phyloP scores from a whole-genome alignment of 2,113 vertebrate species.

The Echinops telfairi region DNA sequence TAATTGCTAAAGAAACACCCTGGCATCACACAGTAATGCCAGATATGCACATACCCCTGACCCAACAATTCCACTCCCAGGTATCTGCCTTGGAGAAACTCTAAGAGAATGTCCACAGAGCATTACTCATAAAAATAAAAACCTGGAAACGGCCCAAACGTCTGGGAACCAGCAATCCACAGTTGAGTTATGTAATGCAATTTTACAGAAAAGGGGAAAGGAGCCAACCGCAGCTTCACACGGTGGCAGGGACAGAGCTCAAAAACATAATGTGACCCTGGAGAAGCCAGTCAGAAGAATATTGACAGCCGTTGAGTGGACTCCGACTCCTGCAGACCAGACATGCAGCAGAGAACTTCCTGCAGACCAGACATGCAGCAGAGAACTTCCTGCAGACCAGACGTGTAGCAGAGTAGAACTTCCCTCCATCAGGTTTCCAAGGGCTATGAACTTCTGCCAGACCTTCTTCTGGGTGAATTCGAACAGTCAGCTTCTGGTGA shows the following conservation, averaged over 20 bases:
- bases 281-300: background rate
- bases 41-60: no score
- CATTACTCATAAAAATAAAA: background rate
- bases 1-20: background rate
- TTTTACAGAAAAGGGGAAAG: background rate
- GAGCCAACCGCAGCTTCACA: background rate
- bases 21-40: background rate
- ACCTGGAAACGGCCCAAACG: background rate
- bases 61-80: no score
- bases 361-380: background rate
- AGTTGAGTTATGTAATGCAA: rapidly evolving
- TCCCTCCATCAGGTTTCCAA: background rate
- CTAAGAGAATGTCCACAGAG: background rate
- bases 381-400: no score
- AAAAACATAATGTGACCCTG: rapidly evolving
- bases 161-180: background rate
- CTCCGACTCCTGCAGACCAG: background rate
- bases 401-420: background rate
- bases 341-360: no score
- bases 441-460: background rate
- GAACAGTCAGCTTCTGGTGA: background rate
- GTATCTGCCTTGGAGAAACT: background rate
- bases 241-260: rapidly evolving
- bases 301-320: background rate
- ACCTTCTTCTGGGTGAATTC: background rate